These are phyloP conservation scores for Bursaphelenchus mucronatus DNA, from an alignment of 1,140 invertebrate species.

Conservation along the genomic window DNA sequence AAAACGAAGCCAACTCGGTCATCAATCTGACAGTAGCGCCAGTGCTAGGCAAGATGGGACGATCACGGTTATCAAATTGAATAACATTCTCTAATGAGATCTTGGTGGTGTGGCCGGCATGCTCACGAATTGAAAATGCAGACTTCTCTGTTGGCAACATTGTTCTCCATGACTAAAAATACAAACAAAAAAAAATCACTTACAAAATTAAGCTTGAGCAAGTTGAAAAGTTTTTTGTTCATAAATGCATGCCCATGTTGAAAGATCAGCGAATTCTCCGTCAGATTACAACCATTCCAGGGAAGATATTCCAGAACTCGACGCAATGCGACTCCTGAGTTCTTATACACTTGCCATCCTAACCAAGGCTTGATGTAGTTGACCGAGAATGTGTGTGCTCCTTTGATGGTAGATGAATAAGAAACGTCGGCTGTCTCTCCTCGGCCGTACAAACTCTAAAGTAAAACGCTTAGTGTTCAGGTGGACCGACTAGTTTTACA, in stretches of 20 bases:
- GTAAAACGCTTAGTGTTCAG: background rate
- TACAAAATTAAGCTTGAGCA: slow-evolving; percentile 49
- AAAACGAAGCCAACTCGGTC: slow-evolving; percentile 47
- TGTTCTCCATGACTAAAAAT: slow-evolving; percentile 41
- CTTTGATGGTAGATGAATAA: slow-evolving; percentile 50
- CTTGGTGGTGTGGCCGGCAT: slow-evolving; percentile 58
- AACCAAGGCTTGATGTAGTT: slow-evolving; percentile 49
- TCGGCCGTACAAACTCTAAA: slow-evolving; percentile 53
- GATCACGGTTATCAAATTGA: slow-evolving; percentile 44
- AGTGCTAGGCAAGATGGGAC: slow-evolving; percentile 47
- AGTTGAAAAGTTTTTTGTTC: slow-evolving; percentile 36
- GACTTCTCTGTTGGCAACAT: slow-evolving; percentile 41
- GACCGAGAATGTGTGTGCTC: slow-evolving; percentile 49
- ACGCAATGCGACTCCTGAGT: slow-evolving; percentile 28
- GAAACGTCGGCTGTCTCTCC: slow-evolving; percentile 45
- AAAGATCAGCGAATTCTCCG: slow-evolving; percentile 51
- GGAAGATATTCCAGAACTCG: slow-evolving; percentile 37
- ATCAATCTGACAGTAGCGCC: slow-evolving; percentile 24
- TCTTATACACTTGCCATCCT: slow-evolving; percentile 56
- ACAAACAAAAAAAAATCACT: slow-evolving; percentile 3
- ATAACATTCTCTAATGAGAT: slow-evolving; percentile 54
- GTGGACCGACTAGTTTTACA: background rate
- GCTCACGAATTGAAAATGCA: slow-evolving; percentile 53
- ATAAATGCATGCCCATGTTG: slow-evolving; percentile 32
- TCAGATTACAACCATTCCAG: slow-evolving; percentile 53